Evolutionary conservation across 2,797 vertebrate species (phyloP), one percentile per base, ranked within the genome.

Genomic region (Anguilla megastoma): DNA sequence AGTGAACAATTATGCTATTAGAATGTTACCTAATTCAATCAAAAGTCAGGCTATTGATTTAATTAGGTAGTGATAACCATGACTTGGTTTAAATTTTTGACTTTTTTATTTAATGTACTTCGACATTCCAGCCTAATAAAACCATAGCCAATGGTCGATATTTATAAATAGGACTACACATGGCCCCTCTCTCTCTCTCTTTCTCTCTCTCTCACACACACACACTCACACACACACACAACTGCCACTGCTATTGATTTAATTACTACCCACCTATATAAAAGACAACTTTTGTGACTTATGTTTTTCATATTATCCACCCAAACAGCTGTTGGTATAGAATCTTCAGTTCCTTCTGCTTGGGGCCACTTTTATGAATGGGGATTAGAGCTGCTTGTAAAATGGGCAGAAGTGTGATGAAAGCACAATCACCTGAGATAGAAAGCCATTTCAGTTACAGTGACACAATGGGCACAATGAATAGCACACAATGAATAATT

Each of bases 371-470:
- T 50, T 82, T 50, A 1, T 21, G 33, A 45, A 79, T 21, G 33
- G 33, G 36, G 79, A 24, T 82, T 82, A 82, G 41, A 10, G 41
- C 79, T 27, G 1, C 21, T 50, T 24, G 2, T 24, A 82, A 21
- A 45, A 21, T 9, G 79, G 24, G 79, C 21, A 24, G 6, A 50
- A 50, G 5, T 8, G 41, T 82, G 79, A 50, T 48, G 12, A 50
- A 50, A n/a, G 74, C 79, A 82, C 45, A 82, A 48, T 48, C 79
- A 82, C 79, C 18, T 24, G 79, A 82, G 79, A 50, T 10, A 82
- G 36, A 41, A 21, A 80, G 24, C 76, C 33, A 48, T 80, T 45
- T 45, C 21, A 21, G 30, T 6, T 14, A 33, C 36, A 80, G 76
- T 24, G 16, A 63, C 9, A n/a, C 24, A 69, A 69, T n/a, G 24